phyloP scores from a whole-genome alignment of 1,140 invertebrate species.

The Adoxophyes honmai region DNA sequence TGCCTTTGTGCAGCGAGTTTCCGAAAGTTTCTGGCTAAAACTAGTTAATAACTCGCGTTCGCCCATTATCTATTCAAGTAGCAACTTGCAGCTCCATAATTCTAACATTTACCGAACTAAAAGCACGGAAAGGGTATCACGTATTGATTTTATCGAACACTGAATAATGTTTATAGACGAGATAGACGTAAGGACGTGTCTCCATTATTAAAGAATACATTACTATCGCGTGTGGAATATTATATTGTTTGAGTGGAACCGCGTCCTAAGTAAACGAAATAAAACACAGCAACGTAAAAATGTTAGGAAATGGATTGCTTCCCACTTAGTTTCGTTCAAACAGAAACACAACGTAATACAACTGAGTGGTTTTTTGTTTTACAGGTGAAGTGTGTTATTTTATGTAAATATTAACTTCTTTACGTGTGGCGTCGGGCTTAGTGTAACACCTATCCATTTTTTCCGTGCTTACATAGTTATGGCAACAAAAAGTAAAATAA shows the following conservation, averaged over 20 bases:
- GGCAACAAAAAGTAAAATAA: no score
- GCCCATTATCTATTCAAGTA: constrained; percentile 1
- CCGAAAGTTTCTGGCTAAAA: not conserved
- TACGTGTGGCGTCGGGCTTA: no score
- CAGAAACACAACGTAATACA: not conserved
- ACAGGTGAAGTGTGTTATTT: no score
- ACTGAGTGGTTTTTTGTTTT: constrained; percentile 6
- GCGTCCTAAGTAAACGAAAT: constrained; percentile 38
- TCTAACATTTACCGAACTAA: constrained; percentile 23
- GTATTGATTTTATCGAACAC: constrained; percentile 19
- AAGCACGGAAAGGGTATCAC: constrained; percentile 14
- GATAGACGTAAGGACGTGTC: constrained; percentile 29
- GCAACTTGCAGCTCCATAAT: constrained; percentile 7
- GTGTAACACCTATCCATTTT: no score
- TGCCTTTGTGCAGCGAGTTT: not conserved
- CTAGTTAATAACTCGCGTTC: not conserved
- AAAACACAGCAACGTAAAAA: constrained; percentile 16
- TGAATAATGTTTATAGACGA: not conserved
- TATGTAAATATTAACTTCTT: no score
- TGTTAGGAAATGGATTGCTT: constrained; percentile 1
- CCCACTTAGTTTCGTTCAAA: constrained; percentile 14
- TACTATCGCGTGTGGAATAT: constrained; percentile 42
- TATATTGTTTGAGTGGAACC: constrained; percentile 33
- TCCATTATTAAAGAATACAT: constrained; percentile 38
- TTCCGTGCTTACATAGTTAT: no score